phyloP scores from a whole-genome alignment of 2,113 vertebrate genomes.

The Menidia beryllina region DNA sequence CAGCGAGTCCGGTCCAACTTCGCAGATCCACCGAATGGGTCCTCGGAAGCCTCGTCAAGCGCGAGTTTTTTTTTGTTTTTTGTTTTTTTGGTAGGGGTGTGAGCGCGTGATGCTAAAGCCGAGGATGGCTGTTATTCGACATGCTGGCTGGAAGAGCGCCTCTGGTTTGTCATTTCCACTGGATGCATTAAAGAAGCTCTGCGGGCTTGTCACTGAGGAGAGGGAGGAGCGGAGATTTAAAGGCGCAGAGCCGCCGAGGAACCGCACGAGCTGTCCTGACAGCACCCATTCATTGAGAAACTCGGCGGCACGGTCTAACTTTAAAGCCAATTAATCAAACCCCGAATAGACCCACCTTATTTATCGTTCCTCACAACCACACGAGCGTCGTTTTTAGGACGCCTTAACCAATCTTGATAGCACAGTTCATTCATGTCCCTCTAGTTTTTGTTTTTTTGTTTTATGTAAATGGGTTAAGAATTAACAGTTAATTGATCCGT shows the following conservation, averaged over 20 bases:
- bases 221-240: constrained; percentile 77
- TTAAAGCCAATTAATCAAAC: not conserved
- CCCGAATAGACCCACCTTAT: too few relatives aligned
- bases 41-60: constrained; percentile 10
- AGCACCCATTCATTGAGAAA: constrained; percentile 57
- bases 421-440: not conserved
- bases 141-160: constrained; percentile 67
- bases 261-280: constrained; percentile 10
- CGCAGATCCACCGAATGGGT: not conserved
- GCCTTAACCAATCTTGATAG: not conserved
- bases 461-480: too few relatives aligned
- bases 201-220: constrained; percentile 76
- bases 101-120: constrained; percentile 40
- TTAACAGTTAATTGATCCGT: too few relatives aligned
- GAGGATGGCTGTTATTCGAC: constrained; percentile 56
- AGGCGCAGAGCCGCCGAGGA: constrained; percentile 66
- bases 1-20: constrained; percentile 28
- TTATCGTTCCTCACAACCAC: not conserved
- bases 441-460: not conserved
- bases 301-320: not conserved
- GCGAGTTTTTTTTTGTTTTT: too few relatives aligned
- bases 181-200: constrained; percentile 79
- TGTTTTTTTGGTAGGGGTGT: constrained; percentile 2
- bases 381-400: not conserved
- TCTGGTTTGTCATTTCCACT: constrained; percentile 75